Evolutionary conservation across 2,113 vertebrate genomes (phyloP), one percentile per base, ranked within the genome.

Genomic region (Dipodomys ordii): DNA sequence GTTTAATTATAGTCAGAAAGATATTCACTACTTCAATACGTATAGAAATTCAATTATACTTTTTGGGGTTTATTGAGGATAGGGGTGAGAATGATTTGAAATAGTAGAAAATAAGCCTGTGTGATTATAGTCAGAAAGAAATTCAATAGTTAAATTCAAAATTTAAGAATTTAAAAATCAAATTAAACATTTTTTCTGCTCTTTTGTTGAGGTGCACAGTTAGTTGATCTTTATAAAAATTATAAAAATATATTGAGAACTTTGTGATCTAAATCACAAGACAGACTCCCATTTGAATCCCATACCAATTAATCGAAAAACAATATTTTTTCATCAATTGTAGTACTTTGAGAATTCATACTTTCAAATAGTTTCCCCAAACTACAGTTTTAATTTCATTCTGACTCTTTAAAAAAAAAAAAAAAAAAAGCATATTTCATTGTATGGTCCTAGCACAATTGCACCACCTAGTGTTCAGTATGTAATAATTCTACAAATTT

Each of bases 401-500:
- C 32, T 32, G 78, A 0, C 5, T 80, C 44, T 77, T 67, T 28
- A 88, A 88, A 83, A 72, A 57, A n/a, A 92, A 35, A 35, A 35
- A 35, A 35, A 69, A 44, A 9, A 39, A 39, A 39, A 39, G 3
- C 71, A 64, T n/a, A 62, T 91, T 89, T 88, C 62, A 88, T 39
- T 27, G 46, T 22, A 44, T 79, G 94, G 92, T 94, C 92, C 97
- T 98, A 97, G 96, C 97, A 92, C 98, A 98, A 98, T 95, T 97
- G 97, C 98, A 97, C 98, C 98, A 98, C 94, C 98, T 98, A 97
- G 98, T 97, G 98, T 92, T 97, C 44, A 76, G 44, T 83, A 92
- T n/a, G n/a, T 69, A 94, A 85, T 72, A 97, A 88, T 65, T 53
- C 88, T 60, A 96, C 71, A 96, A 93, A 90, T 87, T 83, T 64